Conservation (phyloP, 2,888 invertebrate genomes). For the Heliconius ismenius region DNA sequence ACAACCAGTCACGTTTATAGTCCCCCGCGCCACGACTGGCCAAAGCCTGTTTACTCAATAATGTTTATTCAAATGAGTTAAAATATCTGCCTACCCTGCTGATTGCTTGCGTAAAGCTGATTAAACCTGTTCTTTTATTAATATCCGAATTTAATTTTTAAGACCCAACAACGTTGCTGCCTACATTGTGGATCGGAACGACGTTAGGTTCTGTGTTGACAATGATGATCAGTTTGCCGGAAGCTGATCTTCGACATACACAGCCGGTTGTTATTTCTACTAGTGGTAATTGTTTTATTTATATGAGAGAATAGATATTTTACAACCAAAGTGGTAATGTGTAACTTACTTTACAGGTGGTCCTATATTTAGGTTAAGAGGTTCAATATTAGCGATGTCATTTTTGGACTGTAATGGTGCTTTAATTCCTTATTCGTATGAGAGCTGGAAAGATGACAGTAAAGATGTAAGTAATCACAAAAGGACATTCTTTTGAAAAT, state of each 20-base stretch:
- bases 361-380: conserved; percentile 97
- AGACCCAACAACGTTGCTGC: conserved; percentile 92
- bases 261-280: conserved; percentile 94
- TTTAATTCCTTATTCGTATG: conserved; percentile 93
- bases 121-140: neutral
- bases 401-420: conserved; percentile 98
- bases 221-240: conserved; percentile 91
- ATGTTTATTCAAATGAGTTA: too few species aligned
- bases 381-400: conserved; percentile 95
- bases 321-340: neutral
- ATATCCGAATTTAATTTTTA: conserved; percentile 37
- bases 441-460: conserved; percentile 95
- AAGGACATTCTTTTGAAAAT: neutral
- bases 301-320: neutral
- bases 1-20: too few species aligned
- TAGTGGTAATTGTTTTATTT: conserved; percentile 82
- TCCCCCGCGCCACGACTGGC: too few species aligned
- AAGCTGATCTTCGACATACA: conserved; percentile 89
- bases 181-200: conserved; percentile 99
- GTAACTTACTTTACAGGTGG: conserved; percentile 85
- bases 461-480: conserved; percentile 77
- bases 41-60: too few species aligned
- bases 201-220: conserved; percentile 97
- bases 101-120: too few species aligned
- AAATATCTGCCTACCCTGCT: too few species aligned